Percentiles rank a stretch among this genome's conserved stretches.
Evolutionary conservation across 2,797 vertebrate species (phyloP).

Genomic region (Graptemys geographica): DNA sequence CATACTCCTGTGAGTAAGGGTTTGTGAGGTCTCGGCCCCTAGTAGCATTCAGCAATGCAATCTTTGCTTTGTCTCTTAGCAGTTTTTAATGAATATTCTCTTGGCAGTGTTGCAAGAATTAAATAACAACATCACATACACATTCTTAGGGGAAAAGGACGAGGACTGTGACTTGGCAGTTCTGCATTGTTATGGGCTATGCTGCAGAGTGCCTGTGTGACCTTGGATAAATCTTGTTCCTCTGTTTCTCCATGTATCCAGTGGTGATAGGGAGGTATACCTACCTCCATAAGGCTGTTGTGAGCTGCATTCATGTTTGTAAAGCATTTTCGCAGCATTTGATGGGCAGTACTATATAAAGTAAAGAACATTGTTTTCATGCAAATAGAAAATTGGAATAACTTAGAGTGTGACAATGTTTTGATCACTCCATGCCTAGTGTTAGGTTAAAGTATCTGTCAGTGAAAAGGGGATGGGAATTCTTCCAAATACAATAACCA

Average conservation of each 20-base stretch:
- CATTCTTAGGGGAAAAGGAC: neutral
- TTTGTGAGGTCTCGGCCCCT: neutral
- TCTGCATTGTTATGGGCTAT: neutral
- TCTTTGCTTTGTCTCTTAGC: neutral
- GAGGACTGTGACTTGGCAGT: neutral
- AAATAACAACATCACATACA: fast-evolving
- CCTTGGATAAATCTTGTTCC: neutral
- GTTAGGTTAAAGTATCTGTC: neutral
- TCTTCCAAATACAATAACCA: neutral
- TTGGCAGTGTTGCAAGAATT: neutral
- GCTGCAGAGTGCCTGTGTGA: neutral
- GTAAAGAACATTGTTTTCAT: neutral
- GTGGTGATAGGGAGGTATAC: neutral
- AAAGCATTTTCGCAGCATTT: neutral
- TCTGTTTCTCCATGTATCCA: neutral
- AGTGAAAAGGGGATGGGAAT: neutral
- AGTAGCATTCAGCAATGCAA: neutral
- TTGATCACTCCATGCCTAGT: neutral
- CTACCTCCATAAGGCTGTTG: neutral
- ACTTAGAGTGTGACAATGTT: fast-evolving
- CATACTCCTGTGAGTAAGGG: neutral
- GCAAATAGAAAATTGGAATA: neutral
- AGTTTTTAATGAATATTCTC: neutral
- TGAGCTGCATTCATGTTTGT: neutral
- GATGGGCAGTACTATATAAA: neutral